Base-by-base conservation (phyloP, 2,113 vertebrate species). In the Charina bottae region DNA sequence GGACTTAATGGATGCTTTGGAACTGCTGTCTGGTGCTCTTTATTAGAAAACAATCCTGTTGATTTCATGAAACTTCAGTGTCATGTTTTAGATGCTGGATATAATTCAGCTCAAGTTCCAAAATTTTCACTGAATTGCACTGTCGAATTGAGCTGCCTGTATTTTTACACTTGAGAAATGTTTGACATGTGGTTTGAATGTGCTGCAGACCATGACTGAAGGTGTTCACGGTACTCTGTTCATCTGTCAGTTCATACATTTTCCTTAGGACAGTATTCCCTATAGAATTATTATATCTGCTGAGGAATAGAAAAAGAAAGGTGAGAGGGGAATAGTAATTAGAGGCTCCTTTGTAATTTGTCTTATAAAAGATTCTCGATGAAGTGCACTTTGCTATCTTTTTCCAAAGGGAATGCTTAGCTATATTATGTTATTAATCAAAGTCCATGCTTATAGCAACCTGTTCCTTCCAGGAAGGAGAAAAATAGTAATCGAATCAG, bases 341-440 rank as follows among this genome's bases (percentile, higher is more conserved):
- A 94, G 56, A 64, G 23, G 85, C 24, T 59, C 59, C 55, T 94
- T 96, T 96, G 53, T 95, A 93, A 94, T 96, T 94, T 94, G 2
- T 55, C 83, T 94, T 96, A 78, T 94, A 94, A 96, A 94, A 58
- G 95, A 93, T 87, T 94, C 90, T 92, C 90, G 78, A 93, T 93
- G 91, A 96, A 93, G 96, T 96, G 93, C 83, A 19, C 37, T 96
- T 93, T 93, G 8, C 84, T 96, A 93, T 95, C 95, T 53, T 6
- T 2, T 6, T 0, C 46, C 64, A 94, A 84, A 94, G 37, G 83
- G 23, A 96, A 93, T 93, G 13, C 28, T 94, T 95, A 87, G n/a
- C 89, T 95, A 78, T 94, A 55, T 93, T 96, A 56, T 26, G 1
- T 85, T 93, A 88, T 94, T 96, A 95, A 93, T 95, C 49, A 95